Evolutionary conservation across 1,140 invertebrate species (phyloP).

Genomic region (Atta texana): DNA sequence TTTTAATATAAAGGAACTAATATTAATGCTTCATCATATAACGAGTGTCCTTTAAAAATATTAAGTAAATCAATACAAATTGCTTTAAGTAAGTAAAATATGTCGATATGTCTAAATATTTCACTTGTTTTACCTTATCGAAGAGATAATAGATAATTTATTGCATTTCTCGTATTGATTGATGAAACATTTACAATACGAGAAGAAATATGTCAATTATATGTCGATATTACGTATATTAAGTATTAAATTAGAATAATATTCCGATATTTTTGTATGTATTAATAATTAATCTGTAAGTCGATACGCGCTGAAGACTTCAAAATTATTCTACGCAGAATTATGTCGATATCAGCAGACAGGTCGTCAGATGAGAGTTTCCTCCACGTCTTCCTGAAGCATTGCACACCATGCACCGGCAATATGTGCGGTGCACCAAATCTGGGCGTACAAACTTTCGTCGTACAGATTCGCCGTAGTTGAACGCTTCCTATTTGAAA

Average conservation of each 20-base stretch:
- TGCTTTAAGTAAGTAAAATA: not conserved
- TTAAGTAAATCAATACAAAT: not conserved
- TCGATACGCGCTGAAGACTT: not conserved
- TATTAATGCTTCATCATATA: not conserved
- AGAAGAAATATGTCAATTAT: not conserved
- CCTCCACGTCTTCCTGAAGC: constrained; percentile 23
- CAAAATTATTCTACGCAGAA: constrained; percentile 3
- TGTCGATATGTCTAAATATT: not conserved
- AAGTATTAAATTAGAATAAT: not conserved
- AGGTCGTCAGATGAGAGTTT: constrained; percentile 38
- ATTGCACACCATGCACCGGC: constrained; percentile 4
- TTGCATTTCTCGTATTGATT: not conserved
- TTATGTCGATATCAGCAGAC: constrained; percentile 25
- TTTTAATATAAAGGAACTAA: too few species aligned
- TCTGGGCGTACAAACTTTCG: constrained; percentile 39
- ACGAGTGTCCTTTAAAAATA: not conserved
- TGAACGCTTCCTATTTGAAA: constrained; percentile 54
- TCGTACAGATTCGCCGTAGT: constrained; percentile 34
- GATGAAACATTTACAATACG: not conserved
- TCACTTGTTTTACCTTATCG: not conserved
- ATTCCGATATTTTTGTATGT: not conserved
- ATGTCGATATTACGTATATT: not conserved
- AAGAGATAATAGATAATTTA: not conserved
- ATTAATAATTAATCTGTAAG: not conserved
- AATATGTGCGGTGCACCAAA: constrained; percentile 29